These are phyloP conservation scores for Hestina assimilis DNA, from an alignment of 1,140 invertebrate genomes.

Conservation along the genomic window DNA sequence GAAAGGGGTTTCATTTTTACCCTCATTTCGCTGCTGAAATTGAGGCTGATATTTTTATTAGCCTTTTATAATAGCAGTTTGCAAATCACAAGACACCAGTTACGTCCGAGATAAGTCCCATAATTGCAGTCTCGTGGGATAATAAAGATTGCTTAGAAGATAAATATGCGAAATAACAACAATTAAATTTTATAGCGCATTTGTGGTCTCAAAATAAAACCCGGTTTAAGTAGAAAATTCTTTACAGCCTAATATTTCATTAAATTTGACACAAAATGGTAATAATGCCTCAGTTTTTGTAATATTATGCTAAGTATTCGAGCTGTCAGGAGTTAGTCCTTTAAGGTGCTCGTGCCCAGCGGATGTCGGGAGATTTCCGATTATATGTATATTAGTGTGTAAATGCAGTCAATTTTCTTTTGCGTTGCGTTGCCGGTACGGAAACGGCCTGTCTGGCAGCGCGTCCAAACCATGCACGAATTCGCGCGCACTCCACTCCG, in stretches of 20 bases:
- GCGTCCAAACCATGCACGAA: slow-evolving; percentile 20
- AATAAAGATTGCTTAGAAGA: slow-evolving; percentile 13
- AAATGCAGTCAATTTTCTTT: slow-evolving; percentile 50
- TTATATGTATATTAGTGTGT: slow-evolving; percentile 52
- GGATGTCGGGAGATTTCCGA: slow-evolving; percentile 44
- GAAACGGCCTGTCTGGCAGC: slow-evolving; percentile 32
- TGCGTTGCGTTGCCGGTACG: slow-evolving; percentile 37
- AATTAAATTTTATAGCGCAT: not conserved
- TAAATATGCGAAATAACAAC: slow-evolving; percentile 4
- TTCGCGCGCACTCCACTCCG: slow-evolving; percentile 27
- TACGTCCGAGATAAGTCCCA: slow-evolving; percentile 8
- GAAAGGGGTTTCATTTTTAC: slow-evolving; percentile 10
- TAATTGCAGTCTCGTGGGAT: slow-evolving; percentile 15
- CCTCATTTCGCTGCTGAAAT: slow-evolving; percentile 5
- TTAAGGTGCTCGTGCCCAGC: slow-evolving; percentile 18
- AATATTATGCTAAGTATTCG: not conserved
- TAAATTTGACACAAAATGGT: not conserved
- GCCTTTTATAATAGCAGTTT: slow-evolving; percentile 17
- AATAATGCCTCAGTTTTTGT: not conserved
- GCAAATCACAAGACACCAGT: slow-evolving; percentile 11
- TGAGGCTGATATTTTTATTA: slow-evolving; percentile 10
- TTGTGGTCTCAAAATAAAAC: not conserved
- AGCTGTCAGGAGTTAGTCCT: not conserved
- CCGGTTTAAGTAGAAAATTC: not conserved
- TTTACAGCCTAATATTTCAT: not conserved